Evolutionary conservation across 2,113 vertebrate species (phyloP).

Genomic region (Pygoscelis antarcticus): DNA sequence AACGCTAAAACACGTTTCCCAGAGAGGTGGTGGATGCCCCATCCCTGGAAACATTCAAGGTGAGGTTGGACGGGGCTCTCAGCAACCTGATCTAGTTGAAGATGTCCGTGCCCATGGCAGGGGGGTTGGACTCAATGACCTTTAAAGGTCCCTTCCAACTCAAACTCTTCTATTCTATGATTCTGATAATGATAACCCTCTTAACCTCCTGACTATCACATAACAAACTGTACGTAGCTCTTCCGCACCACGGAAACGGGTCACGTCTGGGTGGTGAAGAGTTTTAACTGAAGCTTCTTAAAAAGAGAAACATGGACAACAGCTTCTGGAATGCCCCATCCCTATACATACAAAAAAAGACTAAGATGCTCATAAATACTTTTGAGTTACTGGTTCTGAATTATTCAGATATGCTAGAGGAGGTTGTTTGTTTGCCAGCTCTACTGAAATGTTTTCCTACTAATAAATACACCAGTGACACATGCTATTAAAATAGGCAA

Average conservation of each 20-base stretch:
- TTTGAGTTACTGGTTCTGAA: background rate
- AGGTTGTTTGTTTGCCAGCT: background rate
- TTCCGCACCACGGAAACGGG: accelerated
- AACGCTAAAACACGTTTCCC: no score
- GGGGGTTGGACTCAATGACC: no score
- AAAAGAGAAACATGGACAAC: background rate
- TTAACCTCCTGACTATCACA: background rate
- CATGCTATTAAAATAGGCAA: background rate
- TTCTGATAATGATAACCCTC: background rate
- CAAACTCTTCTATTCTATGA: no score
- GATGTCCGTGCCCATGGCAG: no score
- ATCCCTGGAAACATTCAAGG: no score
- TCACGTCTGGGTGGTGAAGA: background rate
- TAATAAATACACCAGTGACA: background rate
- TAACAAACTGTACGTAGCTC: background rate
- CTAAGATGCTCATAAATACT: background rate
- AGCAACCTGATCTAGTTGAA: no score
- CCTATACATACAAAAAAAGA: background rate
- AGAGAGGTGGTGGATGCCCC: no score
- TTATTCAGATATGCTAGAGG: background rate
- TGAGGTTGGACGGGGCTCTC: no score
- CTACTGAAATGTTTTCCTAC: background rate
- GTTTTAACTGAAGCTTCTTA: background rate
- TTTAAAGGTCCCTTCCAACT: no score
- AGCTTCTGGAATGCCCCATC: background rate